phyloP scores from a whole-genome alignment of 2,113 vertebrate species.

The Calyptommatus sinebrachiatus region DNA sequence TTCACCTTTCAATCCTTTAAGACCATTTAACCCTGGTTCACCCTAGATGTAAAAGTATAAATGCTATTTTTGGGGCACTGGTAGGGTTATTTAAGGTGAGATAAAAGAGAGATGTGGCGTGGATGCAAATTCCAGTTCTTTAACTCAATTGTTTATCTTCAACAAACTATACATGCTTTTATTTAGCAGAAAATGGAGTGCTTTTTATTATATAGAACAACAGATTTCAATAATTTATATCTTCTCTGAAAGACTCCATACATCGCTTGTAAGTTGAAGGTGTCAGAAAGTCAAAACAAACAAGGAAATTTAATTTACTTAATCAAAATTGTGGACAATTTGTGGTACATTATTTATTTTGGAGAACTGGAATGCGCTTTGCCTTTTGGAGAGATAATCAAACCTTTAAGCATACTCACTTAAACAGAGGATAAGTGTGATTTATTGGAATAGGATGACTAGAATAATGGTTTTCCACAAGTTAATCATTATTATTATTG shows the following conservation, averaged over 20 bases:
- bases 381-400: conserved; percentile 60
- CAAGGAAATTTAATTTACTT: neutral
- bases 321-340: conserved; percentile 12
- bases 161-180: neutral
- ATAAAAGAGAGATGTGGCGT: conserved; percentile 71
- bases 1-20: conserved; percentile 95
- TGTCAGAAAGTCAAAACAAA: conserved; percentile 19
- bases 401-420: conserved; percentile 77
- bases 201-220: neutral
- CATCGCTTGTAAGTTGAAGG: neutral
- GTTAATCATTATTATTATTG: neutral
- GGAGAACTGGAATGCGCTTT: conserved; percentile 74
- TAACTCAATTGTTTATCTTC: conserved; percentile 43
- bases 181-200: neutral
- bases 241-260: conserved; percentile 22
- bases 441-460: conserved; percentile 23
- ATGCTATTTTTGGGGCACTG: conserved; percentile 77
- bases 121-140: conserved; percentile 73
- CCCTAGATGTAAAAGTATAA: conserved; percentile 86
- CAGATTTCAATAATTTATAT: neutral
- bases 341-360: conserved; percentile 35
- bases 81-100: conserved; percentile 65
- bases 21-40: conserved; percentile 93
- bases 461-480: conserved; percentile 29
- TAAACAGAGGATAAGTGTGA: conserved; percentile 41